Base-by-base conservation (phyloP, 2,797 vertebrate species). In the Ctenopoma kingsleyae region DNA sequence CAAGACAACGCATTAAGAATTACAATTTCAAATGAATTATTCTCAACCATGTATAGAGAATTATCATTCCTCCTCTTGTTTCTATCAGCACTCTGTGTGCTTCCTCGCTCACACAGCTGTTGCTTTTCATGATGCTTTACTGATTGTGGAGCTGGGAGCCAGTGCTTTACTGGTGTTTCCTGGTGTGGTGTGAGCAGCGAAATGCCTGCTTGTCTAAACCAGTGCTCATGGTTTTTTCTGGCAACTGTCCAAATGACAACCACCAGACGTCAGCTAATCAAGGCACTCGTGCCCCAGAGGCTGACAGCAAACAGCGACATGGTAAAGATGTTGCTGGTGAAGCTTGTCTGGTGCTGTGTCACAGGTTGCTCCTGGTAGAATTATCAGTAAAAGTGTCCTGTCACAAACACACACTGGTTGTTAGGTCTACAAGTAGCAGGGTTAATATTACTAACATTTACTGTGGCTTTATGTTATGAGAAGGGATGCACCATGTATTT, bases 301-400 rank as follows among this genome's bases (percentile, higher is more conserved):
- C 84, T 85, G 89, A 86, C 76, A 59, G 61, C 58, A 78, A 87
- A 66, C 82, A 82, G 74, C 76, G 47, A 57, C 44, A 3, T 10
- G 2, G 20, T 72, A 17, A 70, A 59, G 69, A 70, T 57, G 60
- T 35, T 51, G 23, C 43, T 50, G 43, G 25, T 53, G 15, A 68
- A 58, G 30, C 51, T 13, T 60, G 51, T 38, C 62, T 30, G 72
- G 48, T 19, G 51, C 30, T 50, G 5, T 56, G 44, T 51, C 51
- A 13, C 53, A 47, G 17, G 47, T 59, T 60, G 40, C 63, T 63
- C 19, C n/a, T n/a, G n/a, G n/a, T n/a, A n/a, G n/a, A n/a, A n/a
- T n/a, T n/a, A n/a, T n/a, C n/a, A n/a, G n/a, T n/a, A n/a, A n/a
- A n/a, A n/a, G n/a, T n/a, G n/a, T n/a, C n/a, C n/a, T n/a, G n/a